Percentiles rank a stretch among this genome's conserved stretches.
These are phyloP conservation scores for Pseudomyrmex concolor DNA, from an alignment of 1,140 invertebrate genomes.

Conservation along the genomic window DNA sequence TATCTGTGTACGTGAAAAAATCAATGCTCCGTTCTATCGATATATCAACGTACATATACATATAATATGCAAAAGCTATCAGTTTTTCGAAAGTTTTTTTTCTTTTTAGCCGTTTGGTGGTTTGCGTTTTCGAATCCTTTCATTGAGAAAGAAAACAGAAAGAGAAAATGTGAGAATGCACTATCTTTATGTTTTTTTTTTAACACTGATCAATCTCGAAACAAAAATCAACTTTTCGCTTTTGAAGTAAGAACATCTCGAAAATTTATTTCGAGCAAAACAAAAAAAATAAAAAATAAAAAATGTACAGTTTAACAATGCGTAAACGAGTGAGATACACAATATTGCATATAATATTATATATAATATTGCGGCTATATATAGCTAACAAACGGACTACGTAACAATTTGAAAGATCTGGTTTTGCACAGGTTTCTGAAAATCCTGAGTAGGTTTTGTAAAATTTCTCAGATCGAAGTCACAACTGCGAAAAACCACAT, in stretches of 20 bases:
- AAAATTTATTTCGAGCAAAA: slow-evolving; percentile 45
- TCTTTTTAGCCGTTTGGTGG: not conserved
- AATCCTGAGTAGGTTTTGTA: not conserved
- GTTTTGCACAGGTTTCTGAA: slow-evolving; percentile 63
- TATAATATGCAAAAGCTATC: slow-evolving; percentile 65
- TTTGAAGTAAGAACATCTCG: slow-evolving; percentile 18
- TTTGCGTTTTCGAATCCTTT: not conserved
- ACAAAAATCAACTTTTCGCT: slow-evolving; percentile 7
- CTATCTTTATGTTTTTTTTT: not conserved
- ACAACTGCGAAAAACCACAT: slow-evolving; percentile 73
- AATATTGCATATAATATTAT: slow-evolving; percentile 63
- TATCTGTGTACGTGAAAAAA: slow-evolving; percentile 72
- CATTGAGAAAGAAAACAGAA: not conserved
- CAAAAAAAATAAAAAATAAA: slow-evolving; percentile 38
- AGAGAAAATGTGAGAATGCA: too few species aligned
- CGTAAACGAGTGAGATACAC: slow-evolving; percentile 69
- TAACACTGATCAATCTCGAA: slow-evolving; percentile 9
- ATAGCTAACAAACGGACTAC: slow-evolving; percentile 80
- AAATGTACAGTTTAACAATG: slow-evolving; percentile 60
- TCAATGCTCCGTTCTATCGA: slow-evolving; percentile 70
- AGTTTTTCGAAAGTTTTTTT: slow-evolving; percentile 41
- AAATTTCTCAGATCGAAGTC: not conserved
- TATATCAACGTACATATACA: slow-evolving; percentile 51
- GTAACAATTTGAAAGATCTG: slow-evolving; percentile 78
- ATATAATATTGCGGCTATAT: slow-evolving; percentile 52